Percentiles rank a stretch among this genome's conserved stretches.
Evolutionary conservation across 2,113 vertebrate species (phyloP).

Genomic region (Lepus europaeus): DNA sequence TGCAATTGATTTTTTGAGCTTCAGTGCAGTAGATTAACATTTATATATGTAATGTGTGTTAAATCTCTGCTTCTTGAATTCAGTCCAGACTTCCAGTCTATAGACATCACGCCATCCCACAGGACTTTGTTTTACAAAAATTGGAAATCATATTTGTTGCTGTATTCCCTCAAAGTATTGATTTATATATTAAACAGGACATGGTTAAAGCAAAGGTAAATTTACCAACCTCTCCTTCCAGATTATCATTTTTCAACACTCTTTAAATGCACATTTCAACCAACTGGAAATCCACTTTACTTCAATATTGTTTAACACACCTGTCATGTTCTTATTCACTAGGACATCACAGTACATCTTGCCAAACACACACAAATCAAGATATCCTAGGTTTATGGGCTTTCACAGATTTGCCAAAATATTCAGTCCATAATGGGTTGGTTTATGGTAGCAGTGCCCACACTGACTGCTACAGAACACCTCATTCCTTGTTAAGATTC

Average conservation of each 20-base stretch:
- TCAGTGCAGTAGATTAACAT: background rate
- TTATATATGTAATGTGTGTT: background rate
- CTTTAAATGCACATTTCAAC: constrained; percentile 43
- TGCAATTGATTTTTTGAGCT: background rate
- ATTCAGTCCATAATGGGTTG: background rate
- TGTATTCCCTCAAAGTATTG: constrained; percentile 34
- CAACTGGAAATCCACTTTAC: constrained; percentile 14
- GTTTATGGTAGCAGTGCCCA: background rate
- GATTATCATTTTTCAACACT: constrained; percentile 36
- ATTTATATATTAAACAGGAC: background rate
- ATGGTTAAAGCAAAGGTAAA: constrained; percentile 16
- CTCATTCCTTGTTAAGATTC: constrained; percentile 1
- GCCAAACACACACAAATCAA: background rate
- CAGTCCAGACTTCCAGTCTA: background rate
- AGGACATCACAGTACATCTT: background rate
- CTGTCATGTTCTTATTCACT: background rate
- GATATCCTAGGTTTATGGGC: background rate
- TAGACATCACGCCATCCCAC: background rate
- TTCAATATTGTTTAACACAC: background rate
- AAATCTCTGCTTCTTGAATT: constrained; percentile 49
- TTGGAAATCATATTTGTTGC: constrained; percentile 25
- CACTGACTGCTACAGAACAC: background rate
- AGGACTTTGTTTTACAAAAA: background rate
- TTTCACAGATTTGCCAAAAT: background rate
- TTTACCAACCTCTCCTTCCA: constrained; percentile 27